Conservation (phyloP, 2,113 vertebrate genomes). For the Hydrolagus affinis region DNA sequence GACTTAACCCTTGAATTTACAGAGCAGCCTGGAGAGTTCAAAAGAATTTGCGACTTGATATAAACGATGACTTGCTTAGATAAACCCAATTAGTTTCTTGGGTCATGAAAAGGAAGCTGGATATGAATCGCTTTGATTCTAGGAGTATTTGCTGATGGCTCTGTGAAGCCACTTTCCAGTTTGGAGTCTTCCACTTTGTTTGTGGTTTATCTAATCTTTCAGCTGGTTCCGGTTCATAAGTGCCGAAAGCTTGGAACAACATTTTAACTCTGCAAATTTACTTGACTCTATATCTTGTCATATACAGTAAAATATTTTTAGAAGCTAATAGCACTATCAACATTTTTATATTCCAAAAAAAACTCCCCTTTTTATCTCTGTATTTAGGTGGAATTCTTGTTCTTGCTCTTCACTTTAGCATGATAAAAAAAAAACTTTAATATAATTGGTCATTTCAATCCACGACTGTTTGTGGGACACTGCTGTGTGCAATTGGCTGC, state of each 20-base stretch:
- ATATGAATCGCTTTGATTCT: neutral
- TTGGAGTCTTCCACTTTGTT: neutral
- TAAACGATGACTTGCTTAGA: neutral
- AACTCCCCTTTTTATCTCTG: too few species aligned
- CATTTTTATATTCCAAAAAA: too few species aligned
- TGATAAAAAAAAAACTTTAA: too few species aligned
- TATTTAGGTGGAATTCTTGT: too few species aligned
- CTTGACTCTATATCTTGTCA: too few species aligned
- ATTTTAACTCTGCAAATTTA: neutral
- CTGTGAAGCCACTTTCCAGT: neutral
- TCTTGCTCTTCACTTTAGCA: too few species aligned
- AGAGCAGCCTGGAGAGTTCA: neutral
- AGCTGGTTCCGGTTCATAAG: constrained; percentile 2
- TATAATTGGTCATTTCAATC: too few species aligned
- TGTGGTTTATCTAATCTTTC: neutral
- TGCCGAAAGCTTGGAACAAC: neutral
- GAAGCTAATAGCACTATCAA: too few species aligned
- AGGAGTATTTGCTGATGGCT: neutral
- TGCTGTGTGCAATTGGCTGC: too few species aligned
- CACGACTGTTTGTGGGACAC: too few species aligned
- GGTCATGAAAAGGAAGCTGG: constrained; percentile 16
- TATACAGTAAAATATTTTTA: too few species aligned
- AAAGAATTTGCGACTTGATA: constrained; percentile 4
- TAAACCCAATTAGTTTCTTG: neutral
- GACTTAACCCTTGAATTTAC: neutral